These are phyloP conservation scores for Dolichotis patagonum DNA, from an alignment of 2,113 vertebrate genomes.

Conservation along the genomic window DNA sequence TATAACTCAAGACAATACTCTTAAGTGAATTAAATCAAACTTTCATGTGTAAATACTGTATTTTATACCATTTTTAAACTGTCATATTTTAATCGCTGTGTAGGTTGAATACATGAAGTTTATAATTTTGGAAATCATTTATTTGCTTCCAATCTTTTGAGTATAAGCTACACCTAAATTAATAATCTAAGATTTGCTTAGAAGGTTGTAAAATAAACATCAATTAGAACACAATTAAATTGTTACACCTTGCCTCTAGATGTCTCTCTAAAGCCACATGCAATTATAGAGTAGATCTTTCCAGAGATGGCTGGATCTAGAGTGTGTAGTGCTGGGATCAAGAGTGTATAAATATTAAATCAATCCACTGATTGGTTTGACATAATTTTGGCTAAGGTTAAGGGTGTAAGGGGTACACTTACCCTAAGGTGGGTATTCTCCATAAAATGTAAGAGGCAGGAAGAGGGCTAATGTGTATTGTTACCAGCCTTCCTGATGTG, in stretches of 20 bases:
- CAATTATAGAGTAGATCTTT: neutral
- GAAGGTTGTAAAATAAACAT: neutral
- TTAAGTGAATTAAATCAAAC: too few relatives aligned
- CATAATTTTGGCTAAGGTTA: neutral
- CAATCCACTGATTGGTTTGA: neutral
- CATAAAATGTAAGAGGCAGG: neutral
- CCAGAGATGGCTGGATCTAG: neutral
- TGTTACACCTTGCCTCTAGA: neutral
- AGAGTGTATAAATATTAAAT: neutral
- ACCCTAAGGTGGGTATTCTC: neutral
- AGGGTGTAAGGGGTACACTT: neutral
- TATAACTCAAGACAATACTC: too few relatives aligned
- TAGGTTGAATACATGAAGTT: neutral
- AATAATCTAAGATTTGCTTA: constrained; percentile 57
- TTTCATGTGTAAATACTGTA: too few relatives aligned
- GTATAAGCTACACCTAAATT: constrained; percentile 37
- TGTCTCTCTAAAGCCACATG: neutral
- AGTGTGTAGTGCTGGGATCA: neutral
- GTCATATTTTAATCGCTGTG: constrained; percentile 16
- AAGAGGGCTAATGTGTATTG: neutral
- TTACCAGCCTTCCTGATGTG: neutral
- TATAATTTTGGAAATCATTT: neutral
- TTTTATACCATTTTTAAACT: neutral
- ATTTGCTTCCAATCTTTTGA: constrained; percentile 24
- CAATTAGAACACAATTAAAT: neutral